Conservation (phyloP, 2,888 invertebrate species). For the Ophion obscuratus region DNA sequence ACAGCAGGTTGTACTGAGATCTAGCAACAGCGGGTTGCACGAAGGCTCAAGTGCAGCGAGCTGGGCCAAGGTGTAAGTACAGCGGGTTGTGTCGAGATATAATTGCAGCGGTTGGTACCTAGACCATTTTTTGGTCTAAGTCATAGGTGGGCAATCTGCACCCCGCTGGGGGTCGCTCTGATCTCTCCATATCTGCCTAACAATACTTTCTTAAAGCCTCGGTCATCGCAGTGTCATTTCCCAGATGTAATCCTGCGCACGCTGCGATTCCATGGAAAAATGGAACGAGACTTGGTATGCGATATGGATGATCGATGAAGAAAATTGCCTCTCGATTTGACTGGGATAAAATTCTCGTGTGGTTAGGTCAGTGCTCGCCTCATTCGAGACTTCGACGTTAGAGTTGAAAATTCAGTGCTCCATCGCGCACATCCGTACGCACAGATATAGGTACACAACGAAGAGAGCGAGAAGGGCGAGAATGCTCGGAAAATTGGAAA, state of each 20-base stretch:
- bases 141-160: too few relatives aligned
- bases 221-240: neutral
- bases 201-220: neutral
- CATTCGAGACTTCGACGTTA: slow-evolving; percentile 8
- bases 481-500: slow-evolving; percentile 43
- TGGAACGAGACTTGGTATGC: slow-evolving; percentile 24
- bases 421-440: neutral
- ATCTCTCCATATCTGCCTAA: neutral
- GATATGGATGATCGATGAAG: slow-evolving; percentile 46
- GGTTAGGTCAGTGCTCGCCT: slow-evolving; percentile 31
- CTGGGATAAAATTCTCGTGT: slow-evolving; percentile 22
- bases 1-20: too few relatives aligned
- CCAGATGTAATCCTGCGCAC: slow-evolving; percentile 2
- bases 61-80: too few relatives aligned
- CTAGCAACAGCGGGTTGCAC: too few relatives aligned
- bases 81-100: too few relatives aligned
- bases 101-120: too few relatives aligned
- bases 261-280: slow-evolving; percentile 67
- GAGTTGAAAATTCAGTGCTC: slow-evolving; percentile 30
- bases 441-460: slow-evolving; percentile 2
- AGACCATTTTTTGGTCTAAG: too few relatives aligned
- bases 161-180: too few relatives aligned
- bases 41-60: too few relatives aligned
- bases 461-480: neutral
- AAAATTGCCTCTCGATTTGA: slow-evolving; percentile 52